Conservation (phyloP, 2,888 invertebrate genomes). For the Saturnia japonica region DNA sequence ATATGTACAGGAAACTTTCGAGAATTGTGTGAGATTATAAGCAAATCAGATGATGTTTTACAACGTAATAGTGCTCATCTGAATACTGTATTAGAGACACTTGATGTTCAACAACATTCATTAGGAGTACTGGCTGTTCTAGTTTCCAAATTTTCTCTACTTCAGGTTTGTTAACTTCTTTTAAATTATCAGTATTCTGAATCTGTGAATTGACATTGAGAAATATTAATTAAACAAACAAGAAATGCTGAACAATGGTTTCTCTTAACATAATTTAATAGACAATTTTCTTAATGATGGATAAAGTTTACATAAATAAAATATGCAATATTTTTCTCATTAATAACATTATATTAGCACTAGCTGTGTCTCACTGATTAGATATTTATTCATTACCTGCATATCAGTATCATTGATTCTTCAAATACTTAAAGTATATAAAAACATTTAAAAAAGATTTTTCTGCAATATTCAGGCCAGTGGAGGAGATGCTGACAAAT, state of each 20-base stretch:
- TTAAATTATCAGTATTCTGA: neutral
- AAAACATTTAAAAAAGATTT: neutral
- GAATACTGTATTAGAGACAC: constrained; percentile 94
- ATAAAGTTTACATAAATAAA: no score
- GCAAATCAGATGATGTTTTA: constrained; percentile 90
- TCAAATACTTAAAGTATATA: neutral
- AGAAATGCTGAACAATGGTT: neutral
- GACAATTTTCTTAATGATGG: neutral
- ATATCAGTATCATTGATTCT: neutral
- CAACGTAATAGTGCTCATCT: constrained; percentile 92
- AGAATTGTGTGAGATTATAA: constrained; percentile 87
- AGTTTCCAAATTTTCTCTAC: constrained; percentile 88
- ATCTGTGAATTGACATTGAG: neutral
- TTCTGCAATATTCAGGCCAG: constrained; percentile 30
- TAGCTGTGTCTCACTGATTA: no score
- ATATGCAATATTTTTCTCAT: no score
- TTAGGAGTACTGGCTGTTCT: constrained; percentile 93
- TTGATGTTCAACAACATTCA: constrained; percentile 95
- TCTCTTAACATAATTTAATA: neutral
- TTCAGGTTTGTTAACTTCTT: constrained; percentile 59
- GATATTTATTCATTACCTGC: neutral
- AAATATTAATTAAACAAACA: neutral
- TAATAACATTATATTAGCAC: no score
- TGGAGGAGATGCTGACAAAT: constrained; percentile 68
- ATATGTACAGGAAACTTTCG: constrained; percentile 86